Evolutionary conservation across 2,888 invertebrate genomes (phyloP).

Genomic region (Morpho deidamia): DNA sequence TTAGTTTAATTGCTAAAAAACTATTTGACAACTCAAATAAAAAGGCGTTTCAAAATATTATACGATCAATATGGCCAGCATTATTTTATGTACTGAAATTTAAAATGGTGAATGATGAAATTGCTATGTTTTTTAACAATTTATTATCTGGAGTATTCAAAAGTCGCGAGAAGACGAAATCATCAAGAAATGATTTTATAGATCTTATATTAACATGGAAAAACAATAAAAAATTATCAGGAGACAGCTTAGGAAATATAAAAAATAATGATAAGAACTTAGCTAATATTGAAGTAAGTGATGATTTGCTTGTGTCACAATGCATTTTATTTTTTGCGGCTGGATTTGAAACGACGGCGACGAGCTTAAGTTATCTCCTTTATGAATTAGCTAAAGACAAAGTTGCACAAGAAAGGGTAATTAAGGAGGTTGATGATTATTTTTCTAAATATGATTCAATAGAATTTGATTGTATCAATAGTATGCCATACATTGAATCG

Average conservation of each 20-base stretch:
- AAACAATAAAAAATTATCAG: slow-evolving; percentile 27
- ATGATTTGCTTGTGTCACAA: slow-evolving; percentile 69
- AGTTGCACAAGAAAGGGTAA: slow-evolving; percentile 29
- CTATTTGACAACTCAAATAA: neutral
- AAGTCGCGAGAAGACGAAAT: neutral
- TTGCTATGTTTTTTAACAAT: neutral
- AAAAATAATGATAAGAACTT: slow-evolving; percentile 31
- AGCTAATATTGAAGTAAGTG: slow-evolving; percentile 38
- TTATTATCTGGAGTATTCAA: neutral
- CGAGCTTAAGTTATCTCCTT: slow-evolving; percentile 33
- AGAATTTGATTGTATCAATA: neutral
- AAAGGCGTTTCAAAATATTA: neutral
- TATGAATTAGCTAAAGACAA: slow-evolving; percentile 41
- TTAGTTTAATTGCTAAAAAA: neutral
- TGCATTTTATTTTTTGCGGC: slow-evolving; percentile 63
- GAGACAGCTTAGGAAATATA: slow-evolving; percentile 40
- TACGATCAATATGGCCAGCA: neutral
- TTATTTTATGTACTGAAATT: neutral
- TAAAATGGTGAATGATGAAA: neutral
- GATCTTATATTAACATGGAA: neutral
- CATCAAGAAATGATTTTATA: neutral
- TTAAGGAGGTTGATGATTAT: slow-evolving; percentile 38
- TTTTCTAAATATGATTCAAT: slow-evolving; percentile 25
- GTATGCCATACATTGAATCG: neutral
- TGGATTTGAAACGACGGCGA: slow-evolving; percentile 45